Evolutionary conservation across 1,140 invertebrate genomes (phyloP), one percentile per base, ranked within the genome.

Genomic region (Drosophila sechellia): DNA sequence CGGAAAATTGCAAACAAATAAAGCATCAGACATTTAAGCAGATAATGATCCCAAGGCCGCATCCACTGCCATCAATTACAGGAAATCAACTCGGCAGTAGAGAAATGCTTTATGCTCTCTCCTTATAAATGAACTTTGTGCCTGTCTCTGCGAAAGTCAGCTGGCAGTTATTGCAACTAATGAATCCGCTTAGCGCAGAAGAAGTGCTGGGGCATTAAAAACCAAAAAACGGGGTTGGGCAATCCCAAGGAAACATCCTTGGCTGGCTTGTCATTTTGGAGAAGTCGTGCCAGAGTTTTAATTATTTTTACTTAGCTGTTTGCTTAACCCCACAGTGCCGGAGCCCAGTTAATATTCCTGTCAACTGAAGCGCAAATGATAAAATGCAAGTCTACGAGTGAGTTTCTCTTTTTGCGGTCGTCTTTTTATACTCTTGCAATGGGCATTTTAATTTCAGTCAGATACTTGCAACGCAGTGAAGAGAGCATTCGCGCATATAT

Each of bases 141-240:
- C 13, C 20, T 46, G 49, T 35, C 45, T 35, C 13, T 52, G 40
- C 27, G 17, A 48, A 42, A 56, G 58, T 27, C 81, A 78, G 65
- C 66, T 87, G 84, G 61, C 81, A 85, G 73, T 80, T 85, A 77
- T 81, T 80, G 77, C 63, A 86, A 77, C 81, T 85, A 86, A 85
- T 85, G 81, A 85, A 85, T 85, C 77, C 81, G 68, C 77, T 85
- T 86, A 77, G 75, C 48, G 59, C 57, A 56, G 69, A 55, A 49
- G 59, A 64, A 70, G 45, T 48, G 50, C 31, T 31, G 42, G 4
- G 20, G 66, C 52, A 56, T 56, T 64, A 65, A 61, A 70, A 57
- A 42, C 65, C 35, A 42, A 31, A 48, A 49, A 43, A 20, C 2
- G 42, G 42, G 42, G 34, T 20, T 20, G 15, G 10, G 20, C 54